Evolutionary conservation across 2,797 vertebrate genomes (phyloP).

Genomic region (Bufotes viridis): DNA sequence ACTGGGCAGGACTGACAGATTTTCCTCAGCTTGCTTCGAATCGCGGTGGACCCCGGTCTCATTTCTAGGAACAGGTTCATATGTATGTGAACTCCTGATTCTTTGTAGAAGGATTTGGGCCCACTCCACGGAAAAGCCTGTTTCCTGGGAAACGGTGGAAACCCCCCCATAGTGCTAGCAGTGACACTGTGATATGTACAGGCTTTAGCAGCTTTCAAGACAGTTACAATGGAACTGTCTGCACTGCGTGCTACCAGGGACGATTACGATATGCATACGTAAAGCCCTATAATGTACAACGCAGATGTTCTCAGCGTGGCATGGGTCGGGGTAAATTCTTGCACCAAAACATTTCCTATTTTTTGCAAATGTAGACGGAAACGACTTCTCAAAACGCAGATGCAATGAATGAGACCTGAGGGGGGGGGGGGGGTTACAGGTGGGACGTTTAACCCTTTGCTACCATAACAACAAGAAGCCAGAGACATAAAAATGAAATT

Average conservation of each 20-base stretch:
- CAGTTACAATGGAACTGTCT: conserved; percentile 7
- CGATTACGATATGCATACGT: neutral
- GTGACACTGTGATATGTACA: conserved; percentile 36
- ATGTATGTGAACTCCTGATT: conserved; percentile 23
- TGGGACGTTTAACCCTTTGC: neutral
- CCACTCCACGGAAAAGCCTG: conserved; percentile 33
- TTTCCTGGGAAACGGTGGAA: conserved; percentile 54
- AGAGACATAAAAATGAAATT: conserved; percentile 23
- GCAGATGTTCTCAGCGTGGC: neutral
- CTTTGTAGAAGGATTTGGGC: conserved; percentile 48
- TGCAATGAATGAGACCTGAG: neutral
- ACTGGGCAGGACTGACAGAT: conserved; percentile 36
- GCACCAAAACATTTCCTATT: neutral
- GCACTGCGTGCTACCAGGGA: neutral
- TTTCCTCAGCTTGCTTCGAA: conserved; percentile 25
- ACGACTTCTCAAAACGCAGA: neutral
- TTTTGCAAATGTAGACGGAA: conserved; percentile 6
- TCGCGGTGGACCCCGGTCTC: conserved; percentile 28
- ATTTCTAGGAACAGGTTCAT: conserved; percentile 53
- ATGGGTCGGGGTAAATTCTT: neutral
- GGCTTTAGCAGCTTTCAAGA: conserved; percentile 29
- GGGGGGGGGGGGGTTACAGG: neutral
- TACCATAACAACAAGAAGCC: neutral
- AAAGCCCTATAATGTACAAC: neutral
- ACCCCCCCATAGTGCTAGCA: conserved; percentile 46